These are phyloP conservation scores for Diglossa cyanea DNA, from an alignment of 2,797 vertebrate species.

Conservation along the genomic window DNA sequence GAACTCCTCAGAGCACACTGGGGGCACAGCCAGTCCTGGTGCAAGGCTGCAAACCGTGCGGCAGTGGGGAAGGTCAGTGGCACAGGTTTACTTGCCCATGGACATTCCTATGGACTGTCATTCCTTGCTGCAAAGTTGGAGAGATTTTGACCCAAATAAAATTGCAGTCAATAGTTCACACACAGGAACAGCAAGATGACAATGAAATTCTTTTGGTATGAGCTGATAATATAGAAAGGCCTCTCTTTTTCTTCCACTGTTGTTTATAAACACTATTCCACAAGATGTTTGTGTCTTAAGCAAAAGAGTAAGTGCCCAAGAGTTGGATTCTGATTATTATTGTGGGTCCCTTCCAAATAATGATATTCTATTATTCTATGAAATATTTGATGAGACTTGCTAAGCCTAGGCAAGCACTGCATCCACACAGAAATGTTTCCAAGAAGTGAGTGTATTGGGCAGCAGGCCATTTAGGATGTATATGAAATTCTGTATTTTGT, in stretches of 20 bases:
- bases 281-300: neutral
- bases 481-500: neutral
- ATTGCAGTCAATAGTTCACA: neutral
- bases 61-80: accelerated
- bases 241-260: neutral
- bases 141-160: neutral
- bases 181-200: neutral
- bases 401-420: neutral
- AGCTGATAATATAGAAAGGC: neutral
- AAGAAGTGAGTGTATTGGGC: neutral
- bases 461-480: neutral
- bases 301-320: neutral
- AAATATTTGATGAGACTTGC: neutral
- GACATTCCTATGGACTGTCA: neutral
- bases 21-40: neutral
- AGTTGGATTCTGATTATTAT: neutral
- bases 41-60: accelerated
- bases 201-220: neutral
- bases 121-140: neutral
- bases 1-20: neutral
- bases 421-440: neutral
- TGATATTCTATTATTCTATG: neutral
- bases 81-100: neutral
- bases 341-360: neutral
- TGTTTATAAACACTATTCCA: neutral